phyloP scores from a whole-genome alignment of 1,140 invertebrate species.

The Drosophila biarmipes region DNA sequence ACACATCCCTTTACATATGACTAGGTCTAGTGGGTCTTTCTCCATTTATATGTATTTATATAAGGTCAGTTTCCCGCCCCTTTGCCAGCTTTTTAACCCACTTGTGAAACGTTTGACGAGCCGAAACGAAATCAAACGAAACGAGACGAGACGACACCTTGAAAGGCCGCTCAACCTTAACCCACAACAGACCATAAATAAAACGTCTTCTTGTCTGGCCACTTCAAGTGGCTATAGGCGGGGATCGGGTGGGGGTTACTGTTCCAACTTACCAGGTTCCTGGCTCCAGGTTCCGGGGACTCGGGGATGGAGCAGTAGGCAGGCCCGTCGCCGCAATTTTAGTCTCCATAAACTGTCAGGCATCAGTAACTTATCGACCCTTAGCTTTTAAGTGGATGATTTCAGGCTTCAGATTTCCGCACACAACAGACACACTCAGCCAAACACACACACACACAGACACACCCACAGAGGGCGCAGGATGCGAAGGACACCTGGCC shows the following conservation, averaged over 20 bases:
- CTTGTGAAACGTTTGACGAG: constrained; percentile 45
- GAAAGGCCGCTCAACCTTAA: constrained; percentile 51
- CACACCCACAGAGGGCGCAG: constrained; percentile 1
- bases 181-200: constrained; percentile 68
- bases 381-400: constrained; percentile 82
- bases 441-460: constrained; percentile 8
- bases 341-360: constrained; percentile 75
- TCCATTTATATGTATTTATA: neutral
- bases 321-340: constrained; percentile 48
- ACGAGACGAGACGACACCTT: constrained; percentile 55
- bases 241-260: neutral
- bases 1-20: no score
- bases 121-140: constrained; percentile 40
- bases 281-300: neutral
- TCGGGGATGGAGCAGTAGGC: neutral
- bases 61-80: neutral
- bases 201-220: constrained; percentile 58
- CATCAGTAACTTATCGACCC: constrained; percentile 82
- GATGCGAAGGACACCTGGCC: constrained; percentile 30
- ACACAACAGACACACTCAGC: constrained; percentile 22
- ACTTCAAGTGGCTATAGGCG: constrained; percentile 38
- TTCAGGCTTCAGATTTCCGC: constrained; percentile 72
- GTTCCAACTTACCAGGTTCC: neutral
- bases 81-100: constrained; percentile 7
- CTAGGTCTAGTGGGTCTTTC: neutral